Base-by-base conservation (phyloP, 2,888 invertebrate species). In the Platycheirus rosarum region DNA sequence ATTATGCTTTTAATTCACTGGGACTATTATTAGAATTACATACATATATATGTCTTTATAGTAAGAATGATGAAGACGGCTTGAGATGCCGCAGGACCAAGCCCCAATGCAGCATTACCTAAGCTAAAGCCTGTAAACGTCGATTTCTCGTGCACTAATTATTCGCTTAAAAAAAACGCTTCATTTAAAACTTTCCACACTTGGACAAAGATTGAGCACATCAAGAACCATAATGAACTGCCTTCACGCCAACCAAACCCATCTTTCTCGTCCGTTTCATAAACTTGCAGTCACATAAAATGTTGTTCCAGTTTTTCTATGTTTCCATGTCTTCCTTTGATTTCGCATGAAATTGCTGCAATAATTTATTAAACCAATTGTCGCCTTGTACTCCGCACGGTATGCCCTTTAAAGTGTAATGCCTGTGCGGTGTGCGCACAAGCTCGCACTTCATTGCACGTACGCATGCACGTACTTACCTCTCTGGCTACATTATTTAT, bases 301-400 rank as follows among this genome's bases (percentile, higher is more conserved):
- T 66, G 60, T 23, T 48, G 80, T 80, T 80, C 80, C 66, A 70
- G 65, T 76, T 80, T 66, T 80, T 80, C 46, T 57, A 0, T 35
- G 26, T 65, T 29, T 26, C 18, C 71, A 60, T 66, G 65, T 73
- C 32, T 66, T 37, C 71, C 71, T 63, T 76, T 80, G 57, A 77
- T 82, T 82, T 77, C 77, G 77, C 82, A 82, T 82, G 82, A 82
- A 82, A 82, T 82, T 82, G 82, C 71, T 82, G 37, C 9, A 18
- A 82, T 82, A 82, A 82, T 82, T 82, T 82, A 82, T 82, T 71
- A 70, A 82, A 68, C 48, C 82, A 82, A 82, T 82, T 82, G 82
- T 82, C 82, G 71, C 82, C 76, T 70, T 32, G 40, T 40, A 40
- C 37, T n/a, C n/a, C n/a, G 37, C 51, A 60, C 60, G 32, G 11